Percentiles rank a stretch among this genome's conserved stretches.
phyloP scores from a whole-genome alignment of 1,140 invertebrate species.

The Drosophila sulfurigaster region DNA sequence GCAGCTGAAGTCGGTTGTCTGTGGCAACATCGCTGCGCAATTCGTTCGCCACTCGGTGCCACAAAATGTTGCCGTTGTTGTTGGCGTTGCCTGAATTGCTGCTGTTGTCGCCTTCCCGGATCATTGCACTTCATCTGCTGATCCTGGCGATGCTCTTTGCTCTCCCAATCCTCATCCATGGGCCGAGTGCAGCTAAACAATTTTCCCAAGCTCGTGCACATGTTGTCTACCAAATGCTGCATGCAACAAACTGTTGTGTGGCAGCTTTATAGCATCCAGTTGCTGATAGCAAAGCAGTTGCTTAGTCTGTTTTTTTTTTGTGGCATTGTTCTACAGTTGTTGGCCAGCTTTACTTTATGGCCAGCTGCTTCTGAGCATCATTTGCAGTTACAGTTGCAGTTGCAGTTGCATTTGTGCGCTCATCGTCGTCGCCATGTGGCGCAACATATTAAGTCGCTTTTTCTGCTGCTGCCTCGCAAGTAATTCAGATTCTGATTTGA shows the following conservation, averaged over 20 bases:
- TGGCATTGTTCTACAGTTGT: too few species aligned
- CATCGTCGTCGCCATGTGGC: slow-evolving; percentile 27
- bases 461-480: slow-evolving; percentile 1
- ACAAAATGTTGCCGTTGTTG: background rate
- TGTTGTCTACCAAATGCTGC: background rate
- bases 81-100: background rate
- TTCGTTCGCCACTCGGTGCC: background rate
- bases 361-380: too few species aligned
- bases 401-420: slow-evolving; percentile 3
- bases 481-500: background rate
- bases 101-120: background rate
- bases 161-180: slow-evolving; percentile 22
- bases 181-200: slow-evolving; percentile 44
- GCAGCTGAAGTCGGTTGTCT: background rate
- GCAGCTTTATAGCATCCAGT: slow-evolving; percentile 34
- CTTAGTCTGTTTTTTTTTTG: too few species aligned
- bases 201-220: slow-evolving; percentile 44
- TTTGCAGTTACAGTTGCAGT: slow-evolving; percentile 3
- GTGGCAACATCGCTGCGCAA: slow-evolving; percentile 6
- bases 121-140: too few species aligned
- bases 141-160: background rate
- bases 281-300: too few species aligned
- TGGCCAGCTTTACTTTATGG: too few species aligned
- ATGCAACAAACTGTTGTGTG: background rate
- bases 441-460: background rate